Evolutionary conservation across 37 sponge, comb jelly and placozoan species (phyloP).

Genomic region (Ianthella basta): DNA sequence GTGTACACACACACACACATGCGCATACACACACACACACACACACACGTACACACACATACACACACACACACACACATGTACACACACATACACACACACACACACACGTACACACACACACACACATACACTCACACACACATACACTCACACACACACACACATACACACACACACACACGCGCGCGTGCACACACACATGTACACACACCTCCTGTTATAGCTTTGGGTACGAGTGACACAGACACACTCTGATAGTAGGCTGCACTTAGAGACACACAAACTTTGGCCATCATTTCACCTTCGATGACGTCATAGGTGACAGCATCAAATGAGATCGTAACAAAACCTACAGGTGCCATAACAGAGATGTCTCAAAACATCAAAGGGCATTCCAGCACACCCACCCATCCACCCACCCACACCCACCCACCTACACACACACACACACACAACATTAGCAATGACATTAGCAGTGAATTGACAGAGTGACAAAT

Average conservation of each 20-base stretch:
- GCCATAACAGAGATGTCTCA: background rate
- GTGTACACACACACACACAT: background rate
- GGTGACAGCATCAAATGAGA: background rate
- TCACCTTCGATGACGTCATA: slow-evolving; percentile 8
- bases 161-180: slow-evolving; percentile 29
- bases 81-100: no score
- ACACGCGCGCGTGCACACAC: no score
- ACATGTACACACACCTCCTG: slow-evolving; percentile 18
- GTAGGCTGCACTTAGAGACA: background rate
- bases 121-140: no score
- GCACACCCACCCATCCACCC: background rate
- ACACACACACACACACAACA: background rate
- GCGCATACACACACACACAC: slow-evolving; percentile 13
- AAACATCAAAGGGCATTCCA: background rate
- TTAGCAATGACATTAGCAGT: no score
- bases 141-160: no score
- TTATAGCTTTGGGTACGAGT: background rate
- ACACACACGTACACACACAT: slow-evolving; percentile 21
- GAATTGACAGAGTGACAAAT: no score
- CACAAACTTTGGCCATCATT: slow-evolving; percentile 5
- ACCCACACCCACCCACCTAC: background rate
- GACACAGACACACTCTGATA: background rate
- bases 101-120: no score
- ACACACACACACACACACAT: slow-evolving; percentile 27
- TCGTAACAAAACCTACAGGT: background rate